Evolutionary conservation across 2,888 invertebrate species (phyloP), one percentile per base, ranked within the genome.

Genomic region (Mantis religiosa): DNA sequence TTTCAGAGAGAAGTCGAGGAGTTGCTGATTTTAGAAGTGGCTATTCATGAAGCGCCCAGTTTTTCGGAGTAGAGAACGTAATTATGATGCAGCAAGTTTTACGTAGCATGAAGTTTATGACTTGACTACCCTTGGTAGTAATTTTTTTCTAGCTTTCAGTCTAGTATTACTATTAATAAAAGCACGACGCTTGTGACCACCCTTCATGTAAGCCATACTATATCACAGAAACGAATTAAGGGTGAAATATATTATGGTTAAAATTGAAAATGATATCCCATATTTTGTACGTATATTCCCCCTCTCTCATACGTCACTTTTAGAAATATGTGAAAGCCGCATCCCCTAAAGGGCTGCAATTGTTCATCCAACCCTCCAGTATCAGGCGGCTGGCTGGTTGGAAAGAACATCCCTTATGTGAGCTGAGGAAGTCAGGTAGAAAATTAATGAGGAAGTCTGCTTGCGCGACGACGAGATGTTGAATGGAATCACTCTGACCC

Each of bases 361-460:
- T 71, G 54, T 20, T 71, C 54, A 71, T 71, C 54, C 54, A 71
- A 71, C 54, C 54, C 54, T 71, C 54, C 54, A 54, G 54, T 54
- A 3, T 1, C 54, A 54, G 15, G 54, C 54, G 54, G 54, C 54
- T 54, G 54, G 54, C 54, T 71, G 54, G 8, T 54, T 54, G 54
- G 54, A 54, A 54, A 54, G 3, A 54, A 3, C 54, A 25, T 71
- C 54, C 54, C 25, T 25, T 54, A 15, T 20, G 20, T 6, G 54
- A 71, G 54, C 54, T 71, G 84, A 47, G 87, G 87, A 87, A 87
- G 87, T 87, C 28, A 87, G 82, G 87, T 87, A 82, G 87, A 87
- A 87, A 87, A 87, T 87, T 87, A 87, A 87, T 82, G 87, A 87
- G 87, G 81, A 86, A 9, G 12, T 4, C 34, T 7, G 87, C 27